Evolutionary conservation across 2,888 invertebrate genomes (phyloP).

Genomic region (Cerastis leucographa): DNA sequence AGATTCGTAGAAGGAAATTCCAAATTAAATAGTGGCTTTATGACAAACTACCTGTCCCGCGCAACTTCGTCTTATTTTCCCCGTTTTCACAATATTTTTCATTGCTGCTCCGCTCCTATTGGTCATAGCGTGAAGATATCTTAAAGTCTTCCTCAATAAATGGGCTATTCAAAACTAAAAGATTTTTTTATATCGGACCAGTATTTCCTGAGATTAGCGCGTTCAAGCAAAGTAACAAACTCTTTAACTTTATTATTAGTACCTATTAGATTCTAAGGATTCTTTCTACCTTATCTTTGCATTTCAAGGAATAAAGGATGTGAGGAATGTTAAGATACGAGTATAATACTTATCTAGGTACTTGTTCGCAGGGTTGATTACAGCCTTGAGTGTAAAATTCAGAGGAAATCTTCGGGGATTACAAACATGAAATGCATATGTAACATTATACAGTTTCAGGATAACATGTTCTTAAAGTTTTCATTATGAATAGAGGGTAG

Average conservation of each 20-base stretch:
- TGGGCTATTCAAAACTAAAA: no score
- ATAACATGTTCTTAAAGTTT: constrained; percentile 28
- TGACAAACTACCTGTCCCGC: no score
- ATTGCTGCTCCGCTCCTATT: no score
- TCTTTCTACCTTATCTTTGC: background rate
- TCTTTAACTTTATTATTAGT: no score
- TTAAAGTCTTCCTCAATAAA: no score
- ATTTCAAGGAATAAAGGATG: background rate
- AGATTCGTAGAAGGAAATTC: background rate
- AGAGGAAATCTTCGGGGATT: background rate
- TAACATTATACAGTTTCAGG: constrained; percentile 24
- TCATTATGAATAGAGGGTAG: background rate
- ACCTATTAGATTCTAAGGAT: no score
- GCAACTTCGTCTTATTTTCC: no score
- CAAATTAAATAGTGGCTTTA: background rate
- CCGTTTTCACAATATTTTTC: no score
- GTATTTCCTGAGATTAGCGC: no score
- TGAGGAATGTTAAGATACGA: background rate
- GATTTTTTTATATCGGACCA: no score
- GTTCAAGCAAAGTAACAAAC: no score
- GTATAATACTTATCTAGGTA: background rate
- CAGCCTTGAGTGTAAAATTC: background rate
- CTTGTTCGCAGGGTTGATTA: background rate
- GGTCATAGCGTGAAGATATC: no score
- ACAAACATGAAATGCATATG: constrained; percentile 8